phyloP scores from a whole-genome alignment of 1,140 invertebrate genomes.

The Ceratosolen fusciceps region DNA sequence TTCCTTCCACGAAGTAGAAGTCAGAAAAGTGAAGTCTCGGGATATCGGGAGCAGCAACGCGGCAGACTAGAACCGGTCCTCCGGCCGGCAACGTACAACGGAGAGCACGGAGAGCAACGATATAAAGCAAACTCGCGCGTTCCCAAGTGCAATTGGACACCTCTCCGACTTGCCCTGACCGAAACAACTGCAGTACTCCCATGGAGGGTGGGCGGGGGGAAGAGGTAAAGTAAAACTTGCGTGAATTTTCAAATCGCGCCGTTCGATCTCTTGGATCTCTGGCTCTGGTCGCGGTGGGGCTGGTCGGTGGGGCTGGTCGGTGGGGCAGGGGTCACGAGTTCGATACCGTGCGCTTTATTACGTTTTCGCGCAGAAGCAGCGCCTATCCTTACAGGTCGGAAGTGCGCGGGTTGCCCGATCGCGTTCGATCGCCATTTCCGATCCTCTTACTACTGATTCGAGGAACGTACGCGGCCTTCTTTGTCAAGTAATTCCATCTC shows the following conservation, averaged over 20 bases:
- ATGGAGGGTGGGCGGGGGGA: no score
- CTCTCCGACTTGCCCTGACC: neutral
- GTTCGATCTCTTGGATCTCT: neutral
- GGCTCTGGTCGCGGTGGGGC: neutral
- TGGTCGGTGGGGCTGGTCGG: neutral
- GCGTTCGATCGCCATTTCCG: neutral
- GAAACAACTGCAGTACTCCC: neutral
- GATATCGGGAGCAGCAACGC: slow-evolving; percentile 5
- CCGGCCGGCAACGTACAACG: neutral
- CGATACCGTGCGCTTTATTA: neutral
- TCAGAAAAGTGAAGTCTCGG: slow-evolving; percentile 26
- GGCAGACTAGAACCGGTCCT: slow-evolving; percentile 19
- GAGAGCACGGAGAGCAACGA: neutral
- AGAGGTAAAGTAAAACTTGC: slow-evolving; percentile 16
- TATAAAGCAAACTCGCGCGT: slow-evolving; percentile 7
- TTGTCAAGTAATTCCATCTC: neutral
- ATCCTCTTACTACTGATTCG: neutral
- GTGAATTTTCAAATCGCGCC: slow-evolving; percentile 18
- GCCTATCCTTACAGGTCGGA: neutral
- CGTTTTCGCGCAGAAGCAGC: neutral
- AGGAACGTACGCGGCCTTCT: neutral
- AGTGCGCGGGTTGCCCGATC: neutral
- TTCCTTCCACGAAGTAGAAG: slow-evolving; percentile 27
- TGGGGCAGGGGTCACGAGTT: neutral
- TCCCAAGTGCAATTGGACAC: slow-evolving; percentile 38